These are phyloP conservation scores for Platanista minor DNA, from an alignment of 2,113 vertebrate genomes.

Conservation along the genomic window DNA sequence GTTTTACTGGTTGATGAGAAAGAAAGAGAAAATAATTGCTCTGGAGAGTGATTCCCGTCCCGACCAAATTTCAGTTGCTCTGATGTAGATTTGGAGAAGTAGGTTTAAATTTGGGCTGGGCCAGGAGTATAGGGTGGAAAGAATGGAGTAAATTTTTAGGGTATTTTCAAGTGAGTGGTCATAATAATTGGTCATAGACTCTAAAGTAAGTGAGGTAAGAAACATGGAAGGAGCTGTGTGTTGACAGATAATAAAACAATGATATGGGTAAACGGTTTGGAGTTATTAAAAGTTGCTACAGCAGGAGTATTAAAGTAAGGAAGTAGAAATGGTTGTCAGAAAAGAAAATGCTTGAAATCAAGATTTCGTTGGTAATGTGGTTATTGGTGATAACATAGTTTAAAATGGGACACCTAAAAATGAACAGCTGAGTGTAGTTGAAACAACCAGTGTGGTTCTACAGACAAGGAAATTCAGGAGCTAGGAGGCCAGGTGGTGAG, in stretches of 20 bases:
- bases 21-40: background rate
- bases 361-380: background rate
- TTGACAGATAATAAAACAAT: background rate
- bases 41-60: background rate
- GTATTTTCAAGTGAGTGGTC: background rate
- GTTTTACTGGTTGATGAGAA: background rate
- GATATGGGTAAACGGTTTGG: background rate
- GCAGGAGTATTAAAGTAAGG: background rate
- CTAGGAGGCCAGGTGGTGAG: background rate
- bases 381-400: background rate
- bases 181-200: background rate
- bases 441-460: background rate
- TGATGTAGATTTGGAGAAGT: background rate
- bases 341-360: background rate
- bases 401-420: background rate
- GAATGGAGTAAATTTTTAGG: background rate
- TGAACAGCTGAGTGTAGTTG: background rate
- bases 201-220: background rate
- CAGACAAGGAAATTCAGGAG: background rate
- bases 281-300: background rate
- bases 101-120: background rate
- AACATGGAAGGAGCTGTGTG: background rate
- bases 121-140: background rate
- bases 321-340: background rate
- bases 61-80: background rate